Percentiles rank a stretch among this genome's conserved stretches.
These are phyloP conservation scores for Lutjanus erythropterus DNA, from an alignment of 2,113 vertebrate species.

Conservation along the genomic window DNA sequence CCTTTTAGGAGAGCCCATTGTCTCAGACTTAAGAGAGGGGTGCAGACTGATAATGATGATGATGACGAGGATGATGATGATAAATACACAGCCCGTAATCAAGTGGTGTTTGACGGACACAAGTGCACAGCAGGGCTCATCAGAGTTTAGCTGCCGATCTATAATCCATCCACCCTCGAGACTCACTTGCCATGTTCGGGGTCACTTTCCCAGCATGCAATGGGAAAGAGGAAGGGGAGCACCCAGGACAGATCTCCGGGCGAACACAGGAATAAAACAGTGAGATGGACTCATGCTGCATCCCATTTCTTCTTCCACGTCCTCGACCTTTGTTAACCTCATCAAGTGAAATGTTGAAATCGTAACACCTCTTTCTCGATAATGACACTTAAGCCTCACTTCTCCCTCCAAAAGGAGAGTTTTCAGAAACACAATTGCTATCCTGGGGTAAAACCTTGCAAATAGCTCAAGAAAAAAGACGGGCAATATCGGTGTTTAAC, in stretches of 20 bases:
- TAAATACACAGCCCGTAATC: constrained; percentile 79
- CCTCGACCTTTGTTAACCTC: background rate
- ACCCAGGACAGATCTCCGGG: background rate
- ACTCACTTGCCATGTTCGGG: constrained; percentile 30
- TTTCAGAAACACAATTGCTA: background rate
- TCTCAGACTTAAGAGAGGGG: constrained; percentile 80
- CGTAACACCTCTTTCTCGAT: background rate
- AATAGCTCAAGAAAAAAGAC: background rate
- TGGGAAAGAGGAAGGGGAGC: constrained; percentile 16
- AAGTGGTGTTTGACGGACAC: constrained; percentile 77
- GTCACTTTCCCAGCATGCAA: constrained; percentile 59
- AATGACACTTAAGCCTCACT: too few relatives aligned
- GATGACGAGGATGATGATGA: constrained; percentile 69
- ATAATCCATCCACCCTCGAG: constrained; percentile 59
- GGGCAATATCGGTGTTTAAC: background rate
- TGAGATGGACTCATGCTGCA: background rate
- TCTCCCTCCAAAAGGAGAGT: background rate
- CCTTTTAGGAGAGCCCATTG: constrained; percentile 72
- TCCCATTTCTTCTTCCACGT: background rate
- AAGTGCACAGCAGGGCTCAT: constrained; percentile 72
- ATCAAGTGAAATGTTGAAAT: background rate
- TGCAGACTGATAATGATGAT: constrained; percentile 81
- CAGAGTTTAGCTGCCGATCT: constrained; percentile 59
- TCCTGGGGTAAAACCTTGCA: background rate
- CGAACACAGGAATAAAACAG: constrained; percentile 25